phyloP scores from a whole-genome alignment of 2,888 invertebrate species.

The Hoplodrina blanda region DNA sequence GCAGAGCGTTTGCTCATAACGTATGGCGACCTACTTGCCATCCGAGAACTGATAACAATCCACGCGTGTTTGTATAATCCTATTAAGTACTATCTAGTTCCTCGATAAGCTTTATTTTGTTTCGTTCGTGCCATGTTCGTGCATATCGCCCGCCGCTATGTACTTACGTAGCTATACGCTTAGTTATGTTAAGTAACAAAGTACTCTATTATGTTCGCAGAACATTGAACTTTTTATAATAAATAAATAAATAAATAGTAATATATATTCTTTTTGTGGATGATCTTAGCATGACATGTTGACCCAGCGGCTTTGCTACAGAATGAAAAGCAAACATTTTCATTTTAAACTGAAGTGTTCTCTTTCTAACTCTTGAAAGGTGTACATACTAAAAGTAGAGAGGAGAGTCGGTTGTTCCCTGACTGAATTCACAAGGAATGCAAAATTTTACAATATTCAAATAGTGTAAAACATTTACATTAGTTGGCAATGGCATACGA shows the following conservation, averaged over 20 bases:
- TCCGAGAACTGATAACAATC: conserved; percentile 11
- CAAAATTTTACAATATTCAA: too few relatives aligned
- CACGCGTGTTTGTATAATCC: conserved; percentile 14
- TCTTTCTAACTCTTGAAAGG: too few relatives aligned
- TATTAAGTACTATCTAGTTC: conserved; percentile 13
- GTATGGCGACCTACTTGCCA: conserved; percentile 20
- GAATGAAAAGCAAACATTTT: too few relatives aligned
- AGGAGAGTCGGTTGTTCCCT: too few relatives aligned
- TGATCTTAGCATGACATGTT: background rate
- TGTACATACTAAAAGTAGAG: too few relatives aligned
- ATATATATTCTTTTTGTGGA: too few relatives aligned
- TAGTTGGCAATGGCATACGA: too few relatives aligned
- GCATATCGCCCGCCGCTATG: background rate
- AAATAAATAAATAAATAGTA: too few relatives aligned
- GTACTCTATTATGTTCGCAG: background rate
- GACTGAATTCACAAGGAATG: too few relatives aligned
- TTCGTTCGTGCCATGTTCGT: background rate
- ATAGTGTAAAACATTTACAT: too few relatives aligned
- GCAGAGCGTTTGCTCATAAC: background rate
- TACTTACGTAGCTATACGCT: background rate
- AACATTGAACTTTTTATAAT: background rate
- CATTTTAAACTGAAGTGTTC: too few relatives aligned
- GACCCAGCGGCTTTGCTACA: too few relatives aligned
- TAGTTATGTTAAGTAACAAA: background rate
- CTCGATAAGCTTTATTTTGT: conserved; percentile 15